phyloP scores from a whole-genome alignment of 92 coral and sea anemone genomes.

The Phenganax subtilis region DNA sequence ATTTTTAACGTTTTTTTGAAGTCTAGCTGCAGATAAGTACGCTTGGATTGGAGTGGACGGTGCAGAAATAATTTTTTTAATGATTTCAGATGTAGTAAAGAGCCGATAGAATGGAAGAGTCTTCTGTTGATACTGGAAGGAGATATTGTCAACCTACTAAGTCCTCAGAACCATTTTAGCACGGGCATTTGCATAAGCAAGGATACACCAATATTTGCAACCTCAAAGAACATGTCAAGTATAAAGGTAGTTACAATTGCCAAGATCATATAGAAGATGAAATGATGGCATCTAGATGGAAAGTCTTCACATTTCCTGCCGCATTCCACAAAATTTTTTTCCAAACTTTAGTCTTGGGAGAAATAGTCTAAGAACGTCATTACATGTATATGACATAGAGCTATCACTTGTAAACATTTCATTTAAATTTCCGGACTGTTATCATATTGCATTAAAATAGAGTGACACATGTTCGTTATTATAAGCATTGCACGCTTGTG shows the following conservation, averaged over 20 bases:
- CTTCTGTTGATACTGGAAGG: too few species aligned
- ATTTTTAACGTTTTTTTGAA: too few species aligned
- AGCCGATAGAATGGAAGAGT: too few species aligned
- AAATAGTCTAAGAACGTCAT: neutral
- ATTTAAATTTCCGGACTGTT: neutral
- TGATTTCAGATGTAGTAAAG: too few species aligned
- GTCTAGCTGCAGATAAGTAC: too few species aligned
- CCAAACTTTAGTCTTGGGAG: constrained; percentile 24
- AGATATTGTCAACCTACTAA: constrained; percentile 4
- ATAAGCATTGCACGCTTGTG: too few species aligned
- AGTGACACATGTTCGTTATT: too few species aligned
- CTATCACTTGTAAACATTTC: neutral
- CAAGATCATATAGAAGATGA: constrained; percentile 37
- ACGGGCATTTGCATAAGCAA: constrained; percentile 13
- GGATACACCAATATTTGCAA: constrained; percentile 34
- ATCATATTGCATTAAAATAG: too few species aligned
- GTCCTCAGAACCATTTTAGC: constrained; percentile 11
- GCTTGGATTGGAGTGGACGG: neutral
- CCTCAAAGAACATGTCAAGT: constrained; percentile 13
- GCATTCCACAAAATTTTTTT: constrained; percentile 35
- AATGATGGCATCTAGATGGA: constrained; percentile 47
- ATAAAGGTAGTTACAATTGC: neutral
- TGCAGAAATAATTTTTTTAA: too few species aligned
- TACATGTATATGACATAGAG: too few species aligned
- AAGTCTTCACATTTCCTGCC: constrained; percentile 14